phyloP scores from a whole-genome alignment of 37 sponge, comb jelly and placozoan genomes.

The Hormiphora californensis region DNA sequence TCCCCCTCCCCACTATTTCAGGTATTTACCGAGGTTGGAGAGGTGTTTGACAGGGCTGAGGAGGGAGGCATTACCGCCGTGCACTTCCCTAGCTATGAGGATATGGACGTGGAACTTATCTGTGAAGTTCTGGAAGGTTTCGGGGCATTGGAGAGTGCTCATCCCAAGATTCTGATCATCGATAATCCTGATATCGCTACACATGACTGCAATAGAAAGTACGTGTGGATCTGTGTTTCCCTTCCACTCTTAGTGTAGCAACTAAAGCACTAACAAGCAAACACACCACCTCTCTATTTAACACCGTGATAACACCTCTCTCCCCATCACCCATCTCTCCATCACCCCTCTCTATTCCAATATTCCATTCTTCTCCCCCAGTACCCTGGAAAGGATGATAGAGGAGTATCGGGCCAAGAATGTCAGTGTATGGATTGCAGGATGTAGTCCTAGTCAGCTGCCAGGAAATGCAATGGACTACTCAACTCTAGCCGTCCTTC shows the following conservation, averaged over 20 bases:
- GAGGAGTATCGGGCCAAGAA: conserved; percentile 14
- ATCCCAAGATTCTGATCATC: conserved; percentile 39
- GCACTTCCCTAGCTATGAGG: conserved; percentile 27
- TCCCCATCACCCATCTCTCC: background rate
- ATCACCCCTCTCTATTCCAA: background rate
- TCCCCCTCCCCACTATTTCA: background rate
- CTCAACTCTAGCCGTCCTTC: conserved; percentile 28
- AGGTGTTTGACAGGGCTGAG: background rate
- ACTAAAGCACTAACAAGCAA: background rate
- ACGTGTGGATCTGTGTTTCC: background rate
- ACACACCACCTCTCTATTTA: too few species aligned
- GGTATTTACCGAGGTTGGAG: background rate
- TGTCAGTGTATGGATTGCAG: conserved; percentile 40
- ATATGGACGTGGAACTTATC: conserved; percentile 37
- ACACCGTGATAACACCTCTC: background rate
- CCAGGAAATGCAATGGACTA: conserved; percentile 14
- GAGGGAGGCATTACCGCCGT: background rate
- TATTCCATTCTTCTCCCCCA: background rate
- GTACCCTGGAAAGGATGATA: conserved; percentile 14
- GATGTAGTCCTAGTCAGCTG: background rate
- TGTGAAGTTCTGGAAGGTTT: conserved; percentile 20
- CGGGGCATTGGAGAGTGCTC: background rate
- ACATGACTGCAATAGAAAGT: conserved; percentile 32
- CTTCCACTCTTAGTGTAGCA: background rate
- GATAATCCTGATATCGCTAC: background rate